Percentiles rank a stretch among this genome's conserved stretches.
Evolutionary conservation across 2,888 invertebrate genomes (phyloP).

Genomic region (Ametastegia equiseti): DNA sequence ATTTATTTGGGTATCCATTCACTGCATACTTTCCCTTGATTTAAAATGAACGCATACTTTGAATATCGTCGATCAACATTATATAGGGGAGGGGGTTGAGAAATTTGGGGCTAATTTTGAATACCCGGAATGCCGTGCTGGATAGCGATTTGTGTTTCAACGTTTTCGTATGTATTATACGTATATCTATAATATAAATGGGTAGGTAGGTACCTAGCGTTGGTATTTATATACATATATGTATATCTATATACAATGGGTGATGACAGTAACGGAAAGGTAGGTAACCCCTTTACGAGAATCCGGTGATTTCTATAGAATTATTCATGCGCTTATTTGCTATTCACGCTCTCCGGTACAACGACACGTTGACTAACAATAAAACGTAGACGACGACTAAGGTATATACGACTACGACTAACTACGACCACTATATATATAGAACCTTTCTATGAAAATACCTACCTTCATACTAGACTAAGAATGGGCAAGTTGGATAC

Average conservation of each 20-base stretch:
- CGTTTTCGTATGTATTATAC: neutral
- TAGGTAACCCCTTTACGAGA: slow-evolving; percentile 23
- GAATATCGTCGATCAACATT: neutral
- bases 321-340: slow-evolving; percentile 46
- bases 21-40: no score
- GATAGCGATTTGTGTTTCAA: slow-evolving; percentile 13
- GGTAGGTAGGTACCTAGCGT: no score
- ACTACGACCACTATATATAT: neutral
- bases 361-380: slow-evolving; percentile 18
- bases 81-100: neutral
- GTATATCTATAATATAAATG: no score
- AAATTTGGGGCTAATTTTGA: neutral
- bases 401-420: neutral
- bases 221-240: no score
- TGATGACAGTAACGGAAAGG: slow-evolving; percentile 28
- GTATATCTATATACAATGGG: neutral
- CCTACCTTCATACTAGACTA: no score
- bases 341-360: slow-evolving; percentile 18
- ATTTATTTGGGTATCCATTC: no score
- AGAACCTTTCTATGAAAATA: no score
- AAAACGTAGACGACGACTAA: neutral
- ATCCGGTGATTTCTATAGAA: slow-evolving; percentile 39
- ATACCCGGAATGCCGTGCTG: neutral
- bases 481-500: no score
- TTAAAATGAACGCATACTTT: neutral